Conservation (phyloP, 2,113 vertebrate genomes). For the Saccopteryx leptura region DNA sequence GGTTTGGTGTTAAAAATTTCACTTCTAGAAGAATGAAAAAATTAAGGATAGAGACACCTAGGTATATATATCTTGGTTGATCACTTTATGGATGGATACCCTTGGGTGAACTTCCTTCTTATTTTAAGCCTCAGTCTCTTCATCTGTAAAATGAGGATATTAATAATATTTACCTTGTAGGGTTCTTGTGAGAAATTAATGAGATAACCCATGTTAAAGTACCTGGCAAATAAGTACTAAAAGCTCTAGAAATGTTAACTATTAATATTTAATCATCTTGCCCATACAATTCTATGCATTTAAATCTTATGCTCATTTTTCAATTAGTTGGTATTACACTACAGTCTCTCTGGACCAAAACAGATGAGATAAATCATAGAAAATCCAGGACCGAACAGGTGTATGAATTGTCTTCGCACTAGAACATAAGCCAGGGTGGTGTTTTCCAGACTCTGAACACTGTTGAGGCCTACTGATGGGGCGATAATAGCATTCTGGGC, state of each 20-base stretch:
- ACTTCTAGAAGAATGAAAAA: neutral
- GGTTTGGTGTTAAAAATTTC: neutral
- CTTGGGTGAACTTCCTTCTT: neutral
- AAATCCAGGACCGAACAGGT: slow-evolving; percentile 53
- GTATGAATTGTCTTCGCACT: slow-evolving; percentile 53
- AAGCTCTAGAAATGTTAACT: slow-evolving; percentile 58
- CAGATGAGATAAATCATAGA: slow-evolving; percentile 46
- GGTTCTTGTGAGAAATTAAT: slow-evolving; percentile 43
- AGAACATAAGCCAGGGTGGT: slow-evolving; percentile 57
- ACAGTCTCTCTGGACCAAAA: slow-evolving; percentile 44
- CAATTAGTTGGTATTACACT: slow-evolving; percentile 60
- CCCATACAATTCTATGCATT: neutral
- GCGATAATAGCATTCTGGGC: slow-evolving; percentile 62
- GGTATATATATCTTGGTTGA: neutral
- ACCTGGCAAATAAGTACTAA: neutral
- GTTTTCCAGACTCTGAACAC: slow-evolving; percentile 63
- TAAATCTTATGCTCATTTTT: slow-evolving; percentile 65
- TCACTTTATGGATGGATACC: neutral
- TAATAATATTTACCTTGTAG: neutral
- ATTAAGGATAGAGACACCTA: neutral
- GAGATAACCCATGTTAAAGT: neutral
- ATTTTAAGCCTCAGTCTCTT: slow-evolving; percentile 40
- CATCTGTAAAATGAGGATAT: slow-evolving; percentile 13
- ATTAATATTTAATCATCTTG: slow-evolving; percentile 58
- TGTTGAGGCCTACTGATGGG: slow-evolving; percentile 22